These are phyloP conservation scores for Frankliniella intonsa DNA, from an alignment of 2,888 invertebrate genomes.

Conservation along the genomic window DNA sequence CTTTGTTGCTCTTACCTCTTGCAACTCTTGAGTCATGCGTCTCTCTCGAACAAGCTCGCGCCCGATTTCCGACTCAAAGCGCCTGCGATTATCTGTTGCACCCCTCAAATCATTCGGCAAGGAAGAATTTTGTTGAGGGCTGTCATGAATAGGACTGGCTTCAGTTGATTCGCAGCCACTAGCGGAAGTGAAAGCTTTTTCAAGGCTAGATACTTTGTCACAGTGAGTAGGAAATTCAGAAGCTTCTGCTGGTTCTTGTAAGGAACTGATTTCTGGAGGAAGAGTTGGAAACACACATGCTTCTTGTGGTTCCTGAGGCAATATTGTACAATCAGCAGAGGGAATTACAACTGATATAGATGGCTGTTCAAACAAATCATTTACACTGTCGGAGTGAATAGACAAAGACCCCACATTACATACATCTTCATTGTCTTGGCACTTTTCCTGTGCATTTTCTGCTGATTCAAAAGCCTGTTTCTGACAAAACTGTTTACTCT, in stretches of 20 bases:
- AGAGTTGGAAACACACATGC: not conserved
- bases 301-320: not conserved
- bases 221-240: conserved; percentile 24
- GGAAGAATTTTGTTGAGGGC: not conserved
- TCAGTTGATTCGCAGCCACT: not conserved
- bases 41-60: conserved; percentile 49
- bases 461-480: no score
- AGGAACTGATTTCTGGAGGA: not conserved
- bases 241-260: not conserved
- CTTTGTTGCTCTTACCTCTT: not conserved
- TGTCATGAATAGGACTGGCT: not conserved
- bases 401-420: no score
- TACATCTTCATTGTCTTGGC: no score
- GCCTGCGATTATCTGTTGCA: not conserved
- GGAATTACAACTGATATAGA: not conserved
- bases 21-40: conserved; percentile 47
- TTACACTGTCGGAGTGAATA: no score
- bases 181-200: not conserved
- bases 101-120: not conserved
- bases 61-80: conserved; percentile 50
- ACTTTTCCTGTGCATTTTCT: no score
- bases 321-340: not conserved
- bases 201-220: not conserved
- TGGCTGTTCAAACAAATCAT: not conserved
- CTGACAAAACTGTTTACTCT: no score